Base-by-base conservation (phyloP, 2,797 vertebrate species). In the Anas acuta region DNA sequence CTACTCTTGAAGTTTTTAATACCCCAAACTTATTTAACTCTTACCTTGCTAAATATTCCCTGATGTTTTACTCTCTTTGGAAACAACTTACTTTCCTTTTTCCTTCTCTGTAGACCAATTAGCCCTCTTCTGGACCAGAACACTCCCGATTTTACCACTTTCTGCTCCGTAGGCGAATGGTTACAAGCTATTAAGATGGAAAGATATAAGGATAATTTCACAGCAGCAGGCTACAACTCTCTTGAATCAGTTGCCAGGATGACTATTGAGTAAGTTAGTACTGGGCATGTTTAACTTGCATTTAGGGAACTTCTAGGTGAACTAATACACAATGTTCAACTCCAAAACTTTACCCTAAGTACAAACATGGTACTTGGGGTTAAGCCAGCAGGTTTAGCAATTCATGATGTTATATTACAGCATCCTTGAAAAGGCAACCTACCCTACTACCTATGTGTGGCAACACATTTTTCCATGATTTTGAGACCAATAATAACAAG, bases 111-210 rank as follows among this genome's bases (percentile, higher is more conserved):
- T 98, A 99, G 99, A 97, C 99, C 99, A 97, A 99, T 99, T 97
- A 99, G 99, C 97, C 99, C 99, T 93, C 99, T 99, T 98, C 98
- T 99, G 98, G 99, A 99, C 98, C 99, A 99, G 98, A 99, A 98
- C 97, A 99, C 99, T 94, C 99, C 99, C 84, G 99, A 99, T 97
- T 99, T 99, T 98, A 99, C 98, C 92, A 97, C 99, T 95, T 99
- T 99, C 97, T 98, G 99, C 98, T 98, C 99, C 64, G 99, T 99
- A 97, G 99, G 98, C 96, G 99, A 99, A 98, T 99, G 99, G 99
- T 98, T 99, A 97, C 99, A 99, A 98, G 99, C 99, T 98, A 99
- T 99, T 98, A 99, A 99, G 98, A 99, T 99, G 99, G 99, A 99
- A 97, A 98, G 99, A 97, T 99, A 99, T 97, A 98, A 98, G 96